Percentiles rank a stretch among this genome's conserved stretches.
These are phyloP conservation scores for Pseudobourletiella spinata DNA, from an alignment of 1,140 invertebrate species.

Conservation along the genomic window DNA sequence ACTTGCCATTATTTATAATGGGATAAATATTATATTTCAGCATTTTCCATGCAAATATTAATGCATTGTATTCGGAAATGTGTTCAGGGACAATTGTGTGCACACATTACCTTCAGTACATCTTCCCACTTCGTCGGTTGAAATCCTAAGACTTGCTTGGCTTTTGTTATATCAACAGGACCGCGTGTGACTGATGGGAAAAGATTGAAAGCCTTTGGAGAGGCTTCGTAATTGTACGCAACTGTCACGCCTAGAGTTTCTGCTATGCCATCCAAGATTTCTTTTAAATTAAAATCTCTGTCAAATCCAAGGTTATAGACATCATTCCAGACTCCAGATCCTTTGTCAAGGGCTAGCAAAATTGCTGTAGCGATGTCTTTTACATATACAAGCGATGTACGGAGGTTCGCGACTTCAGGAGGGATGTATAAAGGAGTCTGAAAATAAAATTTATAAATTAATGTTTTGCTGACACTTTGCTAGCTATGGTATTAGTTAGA, in stretches of 20 bases:
- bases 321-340: slow-evolving; percentile 37
- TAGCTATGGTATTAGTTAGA: neutral
- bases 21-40: neutral
- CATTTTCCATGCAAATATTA: neutral
- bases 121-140: slow-evolving; percentile 39
- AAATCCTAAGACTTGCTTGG: slow-evolving; percentile 40
- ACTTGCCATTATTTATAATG: too few species aligned
- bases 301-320: slow-evolving; percentile 43
- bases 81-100: too few species aligned
- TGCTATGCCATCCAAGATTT: slow-evolving; percentile 37
- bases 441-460: too few species aligned
- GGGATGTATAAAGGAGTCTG: slow-evolving; percentile 40
- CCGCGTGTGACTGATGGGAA: slow-evolving; percentile 45
- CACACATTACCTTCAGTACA: slow-evolving; percentile 38
- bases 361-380: slow-evolving; percentile 44
- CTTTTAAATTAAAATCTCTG: slow-evolving; percentile 10
- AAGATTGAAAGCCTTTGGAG: slow-evolving; percentile 37
- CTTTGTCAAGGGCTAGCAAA: slow-evolving; percentile 32
- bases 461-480: neutral
- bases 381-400: slow-evolving; percentile 44
- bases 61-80: too few species aligned
- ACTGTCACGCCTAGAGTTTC: slow-evolving; percentile 32
- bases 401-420: slow-evolving; percentile 35
- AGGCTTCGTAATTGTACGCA: slow-evolving; percentile 16
- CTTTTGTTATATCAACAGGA: slow-evolving; percentile 41